Percentiles rank a stretch among this genome's conserved stretches.
Conservation (phyloP, 2,797 vertebrate genomes). For the Pseudomugil gertrudae region DNA sequence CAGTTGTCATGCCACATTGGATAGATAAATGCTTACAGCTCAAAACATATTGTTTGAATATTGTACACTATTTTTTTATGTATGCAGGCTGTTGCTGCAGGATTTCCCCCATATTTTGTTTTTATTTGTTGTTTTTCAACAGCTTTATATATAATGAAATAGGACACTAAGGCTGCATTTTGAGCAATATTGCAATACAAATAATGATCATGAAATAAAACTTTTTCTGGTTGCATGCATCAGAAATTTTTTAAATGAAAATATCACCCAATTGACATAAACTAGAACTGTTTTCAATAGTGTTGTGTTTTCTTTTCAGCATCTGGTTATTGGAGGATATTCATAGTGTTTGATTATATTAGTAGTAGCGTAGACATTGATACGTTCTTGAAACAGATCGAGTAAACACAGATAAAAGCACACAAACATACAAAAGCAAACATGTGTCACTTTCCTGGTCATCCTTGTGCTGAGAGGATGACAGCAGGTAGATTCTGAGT, state of each 20-base stretch:
- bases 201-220: too few species aligned
- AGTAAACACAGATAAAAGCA: neutral
- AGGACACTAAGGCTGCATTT: constrained; percentile 3
- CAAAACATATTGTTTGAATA: neutral
- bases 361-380: neutral
- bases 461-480: constrained; percentile 37
- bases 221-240: too few species aligned
- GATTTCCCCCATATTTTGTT: neutral
- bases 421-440: constrained; percentile 12
- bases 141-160: neutral
- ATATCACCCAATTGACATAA: neutral
- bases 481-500: constrained; percentile 43
- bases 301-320: too few species aligned
- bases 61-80: neutral
- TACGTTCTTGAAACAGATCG: constrained; percentile 33
- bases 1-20: neutral
- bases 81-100: neutral
- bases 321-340: neutral
- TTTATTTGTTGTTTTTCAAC: neutral
- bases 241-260: neutral
- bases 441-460: constrained; percentile 36
- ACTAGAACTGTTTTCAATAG: neutral
- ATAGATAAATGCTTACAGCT: neutral
- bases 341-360: neutral
- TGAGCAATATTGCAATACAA: neutral